These are phyloP conservation scores for Hirtodrosophila alboralis DNA, from an alignment of 2,888 invertebrate species.

Conservation along the genomic window DNA sequence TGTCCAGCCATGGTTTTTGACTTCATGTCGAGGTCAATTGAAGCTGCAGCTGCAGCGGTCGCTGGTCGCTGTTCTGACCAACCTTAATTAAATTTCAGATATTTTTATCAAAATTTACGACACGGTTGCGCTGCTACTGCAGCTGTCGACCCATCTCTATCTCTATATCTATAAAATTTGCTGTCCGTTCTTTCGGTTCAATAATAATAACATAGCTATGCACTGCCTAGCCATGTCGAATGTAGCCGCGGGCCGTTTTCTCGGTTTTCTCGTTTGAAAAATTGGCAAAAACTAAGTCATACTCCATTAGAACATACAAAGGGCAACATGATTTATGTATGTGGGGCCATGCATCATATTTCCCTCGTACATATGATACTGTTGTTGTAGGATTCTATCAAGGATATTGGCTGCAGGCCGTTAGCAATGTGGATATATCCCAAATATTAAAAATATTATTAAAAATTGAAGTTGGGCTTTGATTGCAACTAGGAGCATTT, in stretches of 20 bases:
- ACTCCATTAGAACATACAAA: slow-evolving; percentile 59
- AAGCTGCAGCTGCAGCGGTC: slow-evolving; percentile 18
- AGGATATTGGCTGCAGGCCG: slow-evolving; percentile 9
- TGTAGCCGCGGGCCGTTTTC: slow-evolving; percentile 58
- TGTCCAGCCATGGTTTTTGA: slow-evolving; percentile 28
- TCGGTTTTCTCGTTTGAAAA: slow-evolving; percentile 48
- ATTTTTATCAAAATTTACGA: slow-evolving; percentile 69
- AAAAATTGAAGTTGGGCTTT: not conserved
- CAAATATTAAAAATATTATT: slow-evolving; percentile 21
- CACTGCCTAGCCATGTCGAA: slow-evolving; percentile 46
- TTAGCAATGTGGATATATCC: not conserved
- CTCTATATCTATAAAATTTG: too few relatives aligned
- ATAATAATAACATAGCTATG: slow-evolving; percentile 47
- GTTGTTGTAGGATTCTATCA: slow-evolving; percentile 17
- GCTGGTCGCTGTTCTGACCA: slow-evolving; percentile 17
- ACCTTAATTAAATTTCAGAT: slow-evolving; percentile 71
- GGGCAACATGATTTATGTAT: slow-evolving; percentile 65
- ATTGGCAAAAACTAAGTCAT: slow-evolving; percentile 62
- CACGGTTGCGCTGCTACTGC: slow-evolving; percentile 12
- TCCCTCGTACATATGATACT: slow-evolving; percentile 16
- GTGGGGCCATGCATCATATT: slow-evolving; percentile 59
- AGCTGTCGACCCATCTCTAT: slow-evolving; percentile 6
- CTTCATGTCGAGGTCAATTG: slow-evolving; percentile 34
- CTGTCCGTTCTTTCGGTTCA: slow-evolving; percentile 36
- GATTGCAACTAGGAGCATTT: not conserved